These are phyloP conservation scores for Myotis brandtii DNA, from an alignment of 2,113 vertebrate species.

Conservation along the genomic window DNA sequence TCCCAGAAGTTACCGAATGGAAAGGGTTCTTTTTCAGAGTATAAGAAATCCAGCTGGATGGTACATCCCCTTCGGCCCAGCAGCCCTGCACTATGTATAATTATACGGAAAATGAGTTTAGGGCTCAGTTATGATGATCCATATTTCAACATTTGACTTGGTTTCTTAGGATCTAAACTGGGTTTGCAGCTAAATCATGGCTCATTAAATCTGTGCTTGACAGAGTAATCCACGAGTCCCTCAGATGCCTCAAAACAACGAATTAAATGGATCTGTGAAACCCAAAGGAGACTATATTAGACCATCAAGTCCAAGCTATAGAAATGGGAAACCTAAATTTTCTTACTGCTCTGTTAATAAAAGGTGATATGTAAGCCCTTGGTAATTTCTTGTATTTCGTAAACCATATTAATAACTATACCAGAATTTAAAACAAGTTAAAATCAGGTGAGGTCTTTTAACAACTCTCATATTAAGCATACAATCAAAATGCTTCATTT, in stretches of 20 bases:
- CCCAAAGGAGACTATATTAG: background rate
- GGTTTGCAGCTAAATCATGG: background rate
- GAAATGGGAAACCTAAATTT: conserved; percentile 14
- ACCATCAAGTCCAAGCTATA: background rate
- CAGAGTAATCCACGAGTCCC: background rate
- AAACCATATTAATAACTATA: conserved; percentile 59
- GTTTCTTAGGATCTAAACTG: conserved; percentile 23
- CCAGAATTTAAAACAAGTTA: conserved; percentile 70
- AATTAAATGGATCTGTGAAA: background rate
- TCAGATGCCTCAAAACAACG: background rate
- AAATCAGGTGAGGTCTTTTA: conserved; percentile 75
- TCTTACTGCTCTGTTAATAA: conserved; percentile 62
- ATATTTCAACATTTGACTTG: background rate
- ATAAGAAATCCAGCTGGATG: background rate
- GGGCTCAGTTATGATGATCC: background rate
- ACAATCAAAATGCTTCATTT: conserved; percentile 79
- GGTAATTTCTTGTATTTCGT: conserved; percentile 67
- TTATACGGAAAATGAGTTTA: background rate
- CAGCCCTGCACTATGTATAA: background rate
- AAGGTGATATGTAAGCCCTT: conserved; percentile 45
- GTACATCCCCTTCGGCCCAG: background rate
- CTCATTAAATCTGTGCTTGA: background rate
- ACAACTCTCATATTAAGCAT: conserved; percentile 52
- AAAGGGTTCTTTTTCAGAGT: background rate
- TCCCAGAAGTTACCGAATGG: background rate